Base-by-base conservation (phyloP, 1,140 invertebrate species). In the Conus ventricosus region DNA sequence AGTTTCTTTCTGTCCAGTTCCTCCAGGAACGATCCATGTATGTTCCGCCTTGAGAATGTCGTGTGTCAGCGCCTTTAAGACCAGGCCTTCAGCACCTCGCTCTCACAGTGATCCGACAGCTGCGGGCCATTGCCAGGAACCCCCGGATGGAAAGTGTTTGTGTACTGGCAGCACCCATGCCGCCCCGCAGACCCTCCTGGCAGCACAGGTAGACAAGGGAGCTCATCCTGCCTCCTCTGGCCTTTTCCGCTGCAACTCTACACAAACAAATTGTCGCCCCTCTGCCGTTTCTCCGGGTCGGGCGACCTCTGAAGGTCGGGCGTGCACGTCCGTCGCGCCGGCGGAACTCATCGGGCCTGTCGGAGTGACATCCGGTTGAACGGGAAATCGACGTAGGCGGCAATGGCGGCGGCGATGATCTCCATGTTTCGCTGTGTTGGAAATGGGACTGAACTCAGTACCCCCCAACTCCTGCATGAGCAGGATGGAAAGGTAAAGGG, bases 201-300 rank as follows among this genome's bases (percentile, higher is more conserved):
- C 23, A 13, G 13, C 67, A 71, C 67, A 71, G 20, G 20, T 13
- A 71, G 67, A 71, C 67, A 71, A 71, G 67, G 23, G 67, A 23
- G 67, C 67, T 71, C 67, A 71, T 71, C 67, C 20, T 71, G 67
- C 23, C 67, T 71, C 67, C 67, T 71, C 20, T 71, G 67, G 67
- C 67, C 67, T 71, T 39, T 71, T 71, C 67, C 23, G 67, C 11
- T 1, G 67, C 67, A 71, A 71, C 67, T 20, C 67, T 71, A 71
- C 67, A 71, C 67, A 71, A 71, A 71, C 67, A 71, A 71, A 71
- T 71, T 71, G 67, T 23, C 67, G 60, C 67, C 67, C 67, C 23
- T 71, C 20, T 13, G 15, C 11, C 23, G 67, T 10, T 20, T 8
- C 10, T 23, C 67, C 1, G 13, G 11, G 6, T 4, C 0, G 11